phyloP scores from a whole-genome alignment of 2,888 invertebrate genomes.

The Deilephila porcellus region DNA sequence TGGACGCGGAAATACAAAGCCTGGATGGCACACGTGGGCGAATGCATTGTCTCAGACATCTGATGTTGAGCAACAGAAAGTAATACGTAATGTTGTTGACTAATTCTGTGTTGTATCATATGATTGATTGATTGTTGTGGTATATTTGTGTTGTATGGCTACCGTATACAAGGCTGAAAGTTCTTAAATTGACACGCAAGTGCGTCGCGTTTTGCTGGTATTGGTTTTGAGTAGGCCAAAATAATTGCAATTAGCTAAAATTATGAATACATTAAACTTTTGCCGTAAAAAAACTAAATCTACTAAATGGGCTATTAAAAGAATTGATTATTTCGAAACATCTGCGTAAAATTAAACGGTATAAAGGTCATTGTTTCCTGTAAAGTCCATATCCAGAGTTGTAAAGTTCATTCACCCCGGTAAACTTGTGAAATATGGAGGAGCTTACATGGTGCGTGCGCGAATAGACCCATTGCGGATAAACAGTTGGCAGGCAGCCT shows the following conservation, averaged over 20 bases:
- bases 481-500: conserved; percentile 61
- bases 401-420: conserved; percentile 74
- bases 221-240: too few species aligned
- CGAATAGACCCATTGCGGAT: conserved; percentile 71
- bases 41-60: conserved; percentile 24
- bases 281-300: not conserved
- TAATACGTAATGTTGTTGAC: conserved; percentile 36
- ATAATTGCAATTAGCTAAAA: not conserved
- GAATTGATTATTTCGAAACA: not conserved
- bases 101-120: conserved; percentile 33
- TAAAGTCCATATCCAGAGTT: conserved; percentile 51
- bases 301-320: not conserved
- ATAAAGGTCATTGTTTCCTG: conserved; percentile 50
- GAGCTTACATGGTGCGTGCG: conserved; percentile 63
- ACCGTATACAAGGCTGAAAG: too few species aligned
- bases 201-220: too few species aligned
- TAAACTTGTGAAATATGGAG: conserved; percentile 57
- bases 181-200: too few species aligned
- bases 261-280: not conserved
- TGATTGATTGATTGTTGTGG: conserved; percentile 27
- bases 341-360: not conserved
- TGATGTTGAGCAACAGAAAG: conserved; percentile 34
- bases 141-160: not conserved
- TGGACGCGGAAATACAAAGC: conserved; percentile 61
- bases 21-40: conserved; percentile 63